These are phyloP conservation scores for Lasioglossum villosulum DNA, from an alignment of 2,888 invertebrate species.

Conservation along the genomic window DNA sequence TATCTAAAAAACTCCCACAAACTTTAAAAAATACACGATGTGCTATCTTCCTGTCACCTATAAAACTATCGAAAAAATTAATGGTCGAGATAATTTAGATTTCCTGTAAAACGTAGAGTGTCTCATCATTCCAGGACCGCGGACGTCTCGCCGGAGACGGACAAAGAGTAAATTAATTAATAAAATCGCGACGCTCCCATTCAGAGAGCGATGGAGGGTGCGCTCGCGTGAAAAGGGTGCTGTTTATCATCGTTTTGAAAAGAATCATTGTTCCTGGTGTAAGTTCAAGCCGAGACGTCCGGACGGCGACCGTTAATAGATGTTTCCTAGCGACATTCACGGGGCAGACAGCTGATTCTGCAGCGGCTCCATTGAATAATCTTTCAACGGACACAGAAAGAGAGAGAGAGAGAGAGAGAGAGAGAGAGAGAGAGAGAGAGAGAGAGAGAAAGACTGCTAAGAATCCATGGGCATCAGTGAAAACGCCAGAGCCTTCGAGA, in stretches of 20 bases:
- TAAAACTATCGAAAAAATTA: no score
- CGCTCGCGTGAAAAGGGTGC: background rate
- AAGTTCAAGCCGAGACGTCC: conserved; percentile 6
- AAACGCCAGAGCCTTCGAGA: conserved; percentile 8
- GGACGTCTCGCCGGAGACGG: background rate
- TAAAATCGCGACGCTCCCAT: background rate
- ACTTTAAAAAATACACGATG: no score
- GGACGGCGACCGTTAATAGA: conserved; percentile 2
- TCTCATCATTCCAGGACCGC: background rate
- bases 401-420: no score
- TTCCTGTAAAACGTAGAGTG: background rate
- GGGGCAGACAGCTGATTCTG: background rate
- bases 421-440: background rate
- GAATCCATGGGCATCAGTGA: background rate
- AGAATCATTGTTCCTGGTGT: background rate
- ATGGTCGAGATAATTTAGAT: no score
- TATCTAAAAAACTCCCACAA: no score
- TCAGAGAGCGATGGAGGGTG: background rate
- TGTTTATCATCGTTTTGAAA: background rate
- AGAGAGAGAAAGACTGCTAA: background rate
- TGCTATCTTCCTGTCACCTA: no score
- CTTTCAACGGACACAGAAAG: background rate
- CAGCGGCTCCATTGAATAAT: background rate
- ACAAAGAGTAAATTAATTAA: background rate
- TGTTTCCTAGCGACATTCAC: conserved; percentile 4